Percentiles rank a stretch among this genome's conserved stretches.
phyloP scores from a whole-genome alignment of 2,888 invertebrate species.

The Lepas anatifera region DNA sequence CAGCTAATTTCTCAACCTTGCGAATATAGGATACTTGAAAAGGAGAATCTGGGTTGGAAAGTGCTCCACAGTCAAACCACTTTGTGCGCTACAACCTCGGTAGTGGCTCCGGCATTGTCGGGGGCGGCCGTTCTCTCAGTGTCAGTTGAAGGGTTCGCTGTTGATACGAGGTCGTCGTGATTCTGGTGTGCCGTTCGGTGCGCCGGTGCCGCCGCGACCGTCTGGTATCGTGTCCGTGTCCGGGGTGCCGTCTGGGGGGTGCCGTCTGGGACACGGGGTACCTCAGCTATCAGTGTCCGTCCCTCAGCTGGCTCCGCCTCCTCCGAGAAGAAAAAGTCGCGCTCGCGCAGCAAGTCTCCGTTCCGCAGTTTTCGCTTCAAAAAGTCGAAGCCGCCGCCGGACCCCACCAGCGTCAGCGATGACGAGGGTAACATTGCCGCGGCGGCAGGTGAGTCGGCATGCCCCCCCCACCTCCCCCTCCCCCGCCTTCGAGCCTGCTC shows the following conservation, averaged over 20 bases:
- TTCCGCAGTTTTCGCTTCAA: slow-evolving; percentile 88
- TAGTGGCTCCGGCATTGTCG: too few relatives aligned
- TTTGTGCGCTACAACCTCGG: too few relatives aligned
- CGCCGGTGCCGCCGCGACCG: not conserved
- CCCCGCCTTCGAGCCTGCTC: not conserved
- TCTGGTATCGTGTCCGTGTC: too few relatives aligned
- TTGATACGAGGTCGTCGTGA: not conserved
- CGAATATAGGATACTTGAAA: too few relatives aligned
- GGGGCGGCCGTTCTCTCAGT: too few relatives aligned
- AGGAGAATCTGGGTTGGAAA: too few relatives aligned
- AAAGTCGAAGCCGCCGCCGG: slow-evolving; percentile 45
- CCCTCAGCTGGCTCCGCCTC: slow-evolving; percentile 19
- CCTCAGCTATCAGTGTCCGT: slow-evolving; percentile 16
- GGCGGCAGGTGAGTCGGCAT: not conserved
- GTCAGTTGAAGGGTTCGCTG: too few relatives aligned
- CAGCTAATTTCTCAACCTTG: too few relatives aligned
- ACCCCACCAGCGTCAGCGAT: slow-evolving; percentile 52
- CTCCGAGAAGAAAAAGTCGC: slow-evolving; percentile 44
- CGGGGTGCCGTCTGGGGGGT: too few relatives aligned
- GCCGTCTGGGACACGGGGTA: too few relatives aligned
- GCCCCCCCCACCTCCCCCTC: not conserved
- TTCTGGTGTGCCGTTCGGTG: not conserved
- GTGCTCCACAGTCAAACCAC: too few relatives aligned
- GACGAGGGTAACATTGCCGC: slow-evolving; percentile 54
- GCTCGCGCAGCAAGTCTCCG: slow-evolving; percentile 85